A percentile compares a stretch with the other conserved stretches of the same genome.
These are phyloP conservation scores for Ailurus styani DNA, from an alignment of 2,113 vertebrate species.

Conservation along the genomic window DNA sequence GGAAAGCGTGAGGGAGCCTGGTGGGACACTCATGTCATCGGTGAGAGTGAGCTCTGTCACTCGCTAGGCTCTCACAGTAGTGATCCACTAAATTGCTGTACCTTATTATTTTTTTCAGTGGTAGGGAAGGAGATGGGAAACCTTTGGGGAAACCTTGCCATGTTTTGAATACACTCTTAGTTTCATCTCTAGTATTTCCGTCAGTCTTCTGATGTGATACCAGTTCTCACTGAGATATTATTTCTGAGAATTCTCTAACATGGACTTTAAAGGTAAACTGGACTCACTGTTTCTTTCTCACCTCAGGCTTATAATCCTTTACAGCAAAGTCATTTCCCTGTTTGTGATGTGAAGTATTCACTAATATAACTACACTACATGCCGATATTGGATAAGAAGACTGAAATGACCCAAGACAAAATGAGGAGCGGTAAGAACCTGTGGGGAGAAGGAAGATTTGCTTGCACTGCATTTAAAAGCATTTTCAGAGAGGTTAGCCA, in stretches of 20 bases:
- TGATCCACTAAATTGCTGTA: background rate
- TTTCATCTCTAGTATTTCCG: background rate
- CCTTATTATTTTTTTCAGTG: background rate
- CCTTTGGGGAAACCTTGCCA: background rate
- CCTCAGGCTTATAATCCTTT: background rate
- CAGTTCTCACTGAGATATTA: background rate
- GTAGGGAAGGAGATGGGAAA: background rate
- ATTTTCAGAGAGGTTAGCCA: background rate
- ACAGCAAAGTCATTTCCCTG: background rate
- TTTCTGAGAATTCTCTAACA: background rate
- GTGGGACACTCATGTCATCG: background rate
- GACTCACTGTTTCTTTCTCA: background rate
- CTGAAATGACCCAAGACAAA: background rate
- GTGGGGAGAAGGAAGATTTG: background rate
- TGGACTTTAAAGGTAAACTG: background rate
- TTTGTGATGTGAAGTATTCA: slow-evolving; percentile 7
- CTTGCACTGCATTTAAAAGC: background rate
- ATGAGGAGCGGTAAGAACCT: background rate
- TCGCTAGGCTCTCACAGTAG: background rate
- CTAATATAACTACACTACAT: background rate
- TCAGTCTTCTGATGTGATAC: background rate
- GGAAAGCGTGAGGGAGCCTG: background rate
- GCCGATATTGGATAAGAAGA: background rate
- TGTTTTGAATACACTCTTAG: background rate
- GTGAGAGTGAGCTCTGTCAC: background rate